Base-by-base conservation (phyloP, 2,113 vertebrate genomes). In the Parus major region DNA sequence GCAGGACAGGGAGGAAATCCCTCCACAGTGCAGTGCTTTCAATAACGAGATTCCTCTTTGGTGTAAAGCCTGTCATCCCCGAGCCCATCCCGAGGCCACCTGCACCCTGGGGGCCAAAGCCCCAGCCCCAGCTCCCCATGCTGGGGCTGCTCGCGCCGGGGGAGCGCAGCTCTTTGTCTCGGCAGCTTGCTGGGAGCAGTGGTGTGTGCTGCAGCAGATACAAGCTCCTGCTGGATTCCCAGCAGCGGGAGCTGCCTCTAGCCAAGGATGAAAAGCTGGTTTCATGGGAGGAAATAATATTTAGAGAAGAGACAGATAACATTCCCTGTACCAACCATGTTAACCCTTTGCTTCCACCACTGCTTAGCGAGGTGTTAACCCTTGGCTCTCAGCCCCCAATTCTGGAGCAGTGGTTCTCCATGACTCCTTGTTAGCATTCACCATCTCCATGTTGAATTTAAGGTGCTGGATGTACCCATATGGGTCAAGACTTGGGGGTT, bases 251-350 rank as follows among this genome's bases (percentile, higher is more conserved):
- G 95, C 91, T 94, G 95, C 96, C 96, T 97, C 96, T 86, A 95
- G 95, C 95, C 95, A 95, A 95, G 96, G 95, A 96, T 96, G 97
- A 96, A 96, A 97, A 97, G 95, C 95, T 87, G 83, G 92, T 97
- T 97, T 96, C 95, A 94, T 91, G 95, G 96, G 95, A 97, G 94
- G 92, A 96, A 97, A 97, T 95, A 97, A 95, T 97, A 95, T 96
- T 97, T 97, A 96, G 96, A 94, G 63, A 95, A 92, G 81, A 96
- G 96, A 79, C 39, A 63, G 95, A 96, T 93, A 94, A 87, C 52
- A 13, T 80, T 92, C 73, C 69, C 86, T 91, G 64, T 77, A 85
- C 59, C 63, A 21, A 6, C 57, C 1, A 0, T 0, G 1, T 96
- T 96, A 96, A 97, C 92, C 65, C 92, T 87, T 92, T 50, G 27